Percentiles rank a stretch among this genome's conserved stretches.
These are phyloP conservation scores for Norana najaformis DNA, from an alignment of 2,888 invertebrate genomes.

Conservation along the genomic window DNA sequence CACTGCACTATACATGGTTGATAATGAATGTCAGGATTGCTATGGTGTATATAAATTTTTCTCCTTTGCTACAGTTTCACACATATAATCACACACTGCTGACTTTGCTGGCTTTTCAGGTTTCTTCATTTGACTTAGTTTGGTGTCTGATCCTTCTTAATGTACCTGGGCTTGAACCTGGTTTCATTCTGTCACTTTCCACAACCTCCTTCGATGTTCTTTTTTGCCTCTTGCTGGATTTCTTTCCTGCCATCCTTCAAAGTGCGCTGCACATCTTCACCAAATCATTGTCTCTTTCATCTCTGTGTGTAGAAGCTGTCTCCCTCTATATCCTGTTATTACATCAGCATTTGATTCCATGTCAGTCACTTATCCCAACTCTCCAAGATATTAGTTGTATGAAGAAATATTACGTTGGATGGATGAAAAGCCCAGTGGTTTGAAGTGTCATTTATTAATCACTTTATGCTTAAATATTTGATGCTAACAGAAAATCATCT, in stretches of 20 bases:
- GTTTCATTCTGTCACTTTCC: no score
- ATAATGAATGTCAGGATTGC: not conserved
- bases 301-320: not conserved
- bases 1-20: not conserved
- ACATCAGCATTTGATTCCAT: constrained; percentile 2
- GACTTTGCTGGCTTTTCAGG: not conserved
- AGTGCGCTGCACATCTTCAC: constrained; percentile 5
- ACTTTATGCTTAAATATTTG: not conserved
- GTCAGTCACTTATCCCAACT: not conserved
- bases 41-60: not conserved
- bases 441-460: not conserved
- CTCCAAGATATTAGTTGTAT: not conserved
- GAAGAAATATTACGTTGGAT: not conserved
- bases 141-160: not conserved
- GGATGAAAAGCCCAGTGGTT: not conserved
- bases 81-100: not conserved
- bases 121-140: not conserved
- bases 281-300: not conserved
- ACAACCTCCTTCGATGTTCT: not conserved
- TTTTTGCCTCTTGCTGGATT: not conserved
- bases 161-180: not conserved
- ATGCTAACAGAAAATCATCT: not conserved
- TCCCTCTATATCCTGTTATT: not conserved
- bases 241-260: not conserved
- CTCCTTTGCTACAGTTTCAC: not conserved